Evolutionary conservation across 2,113 vertebrate species (phyloP).

Genomic region (Phycodurus eques): DNA sequence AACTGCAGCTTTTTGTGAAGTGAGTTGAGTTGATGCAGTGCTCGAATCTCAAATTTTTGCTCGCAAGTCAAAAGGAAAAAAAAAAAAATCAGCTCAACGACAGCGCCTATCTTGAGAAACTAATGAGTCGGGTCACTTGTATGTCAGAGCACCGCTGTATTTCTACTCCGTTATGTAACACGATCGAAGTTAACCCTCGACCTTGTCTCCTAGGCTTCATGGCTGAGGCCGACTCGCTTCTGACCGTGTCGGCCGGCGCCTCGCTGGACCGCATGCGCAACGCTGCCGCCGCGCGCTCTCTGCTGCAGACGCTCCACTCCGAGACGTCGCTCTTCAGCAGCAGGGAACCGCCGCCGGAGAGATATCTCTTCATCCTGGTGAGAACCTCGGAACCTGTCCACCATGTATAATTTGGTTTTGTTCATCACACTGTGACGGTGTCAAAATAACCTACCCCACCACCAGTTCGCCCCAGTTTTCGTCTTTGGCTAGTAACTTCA

Average conservation of each 20-base stretch:
- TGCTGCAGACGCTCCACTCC: slow-evolving; percentile 69
- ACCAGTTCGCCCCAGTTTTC: no score
- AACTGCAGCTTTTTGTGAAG: no score
- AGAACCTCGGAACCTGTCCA: slow-evolving; percentile 20
- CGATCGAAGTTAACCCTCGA: not conserved
- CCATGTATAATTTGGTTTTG: not conserved
- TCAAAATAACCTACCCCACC: not conserved
- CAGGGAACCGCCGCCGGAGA: slow-evolving; percentile 73
- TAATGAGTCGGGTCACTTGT: no score
- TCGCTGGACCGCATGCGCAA: slow-evolving; percentile 77
- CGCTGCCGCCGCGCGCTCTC: slow-evolving; percentile 62
- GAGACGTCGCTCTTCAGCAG: slow-evolving; percentile 75
- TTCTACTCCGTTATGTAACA: not conserved
- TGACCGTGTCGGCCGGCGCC: slow-evolving; percentile 69
- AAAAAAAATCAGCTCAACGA: no score
- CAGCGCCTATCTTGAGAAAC: no score
- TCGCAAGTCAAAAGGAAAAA: no score
- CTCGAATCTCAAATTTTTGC: no score
- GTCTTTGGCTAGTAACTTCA: no score
- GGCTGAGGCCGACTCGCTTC: slow-evolving; percentile 76
- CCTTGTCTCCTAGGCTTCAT: slow-evolving; percentile 69
- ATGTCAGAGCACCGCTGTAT: no score
- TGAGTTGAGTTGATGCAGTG: no score
- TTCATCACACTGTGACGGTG: not conserved
- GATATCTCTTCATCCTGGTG: slow-evolving; percentile 84